A percentile compares a stretch with the other conserved stretches of the same genome.
Evolutionary conservation across 2,888 invertebrate genomes (phyloP).

Genomic region (Sminthurides aquaticus): DNA sequence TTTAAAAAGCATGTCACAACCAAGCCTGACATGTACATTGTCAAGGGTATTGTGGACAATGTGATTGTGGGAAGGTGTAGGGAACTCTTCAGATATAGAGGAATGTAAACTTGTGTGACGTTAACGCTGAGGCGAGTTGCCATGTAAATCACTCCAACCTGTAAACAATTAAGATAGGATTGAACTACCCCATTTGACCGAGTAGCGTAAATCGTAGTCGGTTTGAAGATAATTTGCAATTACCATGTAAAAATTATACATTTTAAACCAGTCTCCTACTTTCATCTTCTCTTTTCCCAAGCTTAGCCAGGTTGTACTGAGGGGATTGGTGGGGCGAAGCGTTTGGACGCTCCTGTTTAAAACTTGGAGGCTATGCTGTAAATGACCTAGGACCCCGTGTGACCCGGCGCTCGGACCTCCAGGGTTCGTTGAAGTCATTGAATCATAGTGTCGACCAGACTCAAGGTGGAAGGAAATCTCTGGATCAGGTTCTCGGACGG

Average conservation of each 20-base stretch:
- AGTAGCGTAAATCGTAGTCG: not conserved
- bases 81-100: conserved; percentile 73
- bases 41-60: conserved; percentile 71
- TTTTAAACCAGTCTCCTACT: conserved; percentile 34
- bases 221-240: too few species aligned
- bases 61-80: conserved; percentile 64
- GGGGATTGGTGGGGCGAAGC: conserved; percentile 16
- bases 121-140: conserved; percentile 77
- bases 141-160: conserved; percentile 80
- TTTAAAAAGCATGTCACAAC: conserved; percentile 65
- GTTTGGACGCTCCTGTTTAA: conserved; percentile 20
- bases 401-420: not conserved
- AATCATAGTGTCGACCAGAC: conserved; percentile 15
- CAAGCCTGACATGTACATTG: conserved; percentile 74
- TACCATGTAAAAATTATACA: conserved; percentile 39
- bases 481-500: not conserved
- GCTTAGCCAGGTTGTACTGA: conserved; percentile 30
- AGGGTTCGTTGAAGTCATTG: conserved; percentile 5
- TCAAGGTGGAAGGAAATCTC: conserved; percentile 15
- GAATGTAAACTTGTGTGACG: conserved; percentile 75
- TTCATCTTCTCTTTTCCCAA: conserved; percentile 34
- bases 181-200: not conserved
- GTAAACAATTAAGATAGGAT: conserved; percentile 19
- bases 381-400: conserved; percentile 3
- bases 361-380: conserved; percentile 19